phyloP scores from a whole-genome alignment of 2,113 vertebrate species.

The Elgaria multicarinata region DNA sequence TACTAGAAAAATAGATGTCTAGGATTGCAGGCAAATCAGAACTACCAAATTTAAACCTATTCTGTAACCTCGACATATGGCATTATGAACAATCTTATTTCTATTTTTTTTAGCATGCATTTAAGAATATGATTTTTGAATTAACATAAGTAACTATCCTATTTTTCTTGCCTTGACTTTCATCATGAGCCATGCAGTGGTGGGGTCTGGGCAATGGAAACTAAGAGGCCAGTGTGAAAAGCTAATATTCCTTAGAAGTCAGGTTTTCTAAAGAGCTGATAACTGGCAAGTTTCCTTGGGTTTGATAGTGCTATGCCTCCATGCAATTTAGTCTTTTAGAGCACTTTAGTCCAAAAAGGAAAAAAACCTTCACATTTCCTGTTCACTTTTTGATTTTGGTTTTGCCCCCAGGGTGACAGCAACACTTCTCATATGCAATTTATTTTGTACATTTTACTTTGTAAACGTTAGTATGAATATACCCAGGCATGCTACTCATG shows the following conservation, averaged over 20 bases:
- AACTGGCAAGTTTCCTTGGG: neutral
- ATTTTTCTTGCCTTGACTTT: neutral
- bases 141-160: neutral
- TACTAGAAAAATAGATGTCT: no score
- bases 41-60: neutral
- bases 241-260: neutral
- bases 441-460: neutral
- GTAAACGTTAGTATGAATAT: neutral
- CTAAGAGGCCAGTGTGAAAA: neutral
- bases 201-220: neutral
- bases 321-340: neutral
- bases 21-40: neutral
- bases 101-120: neutral
- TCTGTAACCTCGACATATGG: neutral
- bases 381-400: neutral
- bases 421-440: conserved; percentile 20
- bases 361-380: neutral
- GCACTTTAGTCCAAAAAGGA: neutral
- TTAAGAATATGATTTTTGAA: neutral
- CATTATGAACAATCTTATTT: neutral
- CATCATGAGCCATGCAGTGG: neutral
- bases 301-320: neutral
- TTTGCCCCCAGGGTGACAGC: neutral
- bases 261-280: conserved; percentile 6
- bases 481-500: neutral